Conservation (phyloP, 2,888 invertebrate genomes). For the Hyppa rectilinea region DNA sequence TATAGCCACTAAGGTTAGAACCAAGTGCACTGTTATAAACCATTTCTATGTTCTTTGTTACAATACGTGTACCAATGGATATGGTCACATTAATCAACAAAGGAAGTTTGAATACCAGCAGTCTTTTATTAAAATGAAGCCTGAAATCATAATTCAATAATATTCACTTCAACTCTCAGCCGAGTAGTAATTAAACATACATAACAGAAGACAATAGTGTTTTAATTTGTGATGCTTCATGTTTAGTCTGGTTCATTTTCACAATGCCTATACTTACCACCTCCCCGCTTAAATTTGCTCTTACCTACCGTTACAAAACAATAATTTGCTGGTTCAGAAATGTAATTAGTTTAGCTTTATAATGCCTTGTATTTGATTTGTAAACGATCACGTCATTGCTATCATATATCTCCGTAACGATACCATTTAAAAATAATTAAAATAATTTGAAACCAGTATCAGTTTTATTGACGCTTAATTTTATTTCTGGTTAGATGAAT, state of each 20-base stretch:
- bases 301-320: slow-evolving; percentile 12
- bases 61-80: too few species aligned
- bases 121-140: slow-evolving; percentile 5
- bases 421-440: slow-evolving; percentile 7
- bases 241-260: slow-evolving; percentile 27
- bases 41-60: neutral
- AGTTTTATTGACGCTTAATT: neutral
- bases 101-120: neutral
- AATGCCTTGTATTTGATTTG: slow-evolving; percentile 3
- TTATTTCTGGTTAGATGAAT: neutral
- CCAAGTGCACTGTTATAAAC: neutral
- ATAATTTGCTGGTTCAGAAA: slow-evolving; percentile 15
- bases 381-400: neutral
- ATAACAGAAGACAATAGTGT: slow-evolving; percentile 43
- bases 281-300: slow-evolving; percentile 8
- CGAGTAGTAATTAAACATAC: slow-evolving; percentile 12
- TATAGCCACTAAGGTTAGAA: neutral
- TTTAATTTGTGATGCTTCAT: slow-evolving; percentile 30
- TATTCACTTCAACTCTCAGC: slow-evolving; percentile 20
- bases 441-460: neutral
- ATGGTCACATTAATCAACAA: slow-evolving; percentile 5
- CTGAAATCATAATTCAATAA: slow-evolving; percentile 9
- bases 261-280: slow-evolving; percentile 6
- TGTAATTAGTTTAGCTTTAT: neutral
- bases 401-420: neutral